These are phyloP conservation scores for Puntigrus tetrazona DNA, from an alignment of 2,113 vertebrate species.

Conservation along the genomic window DNA sequence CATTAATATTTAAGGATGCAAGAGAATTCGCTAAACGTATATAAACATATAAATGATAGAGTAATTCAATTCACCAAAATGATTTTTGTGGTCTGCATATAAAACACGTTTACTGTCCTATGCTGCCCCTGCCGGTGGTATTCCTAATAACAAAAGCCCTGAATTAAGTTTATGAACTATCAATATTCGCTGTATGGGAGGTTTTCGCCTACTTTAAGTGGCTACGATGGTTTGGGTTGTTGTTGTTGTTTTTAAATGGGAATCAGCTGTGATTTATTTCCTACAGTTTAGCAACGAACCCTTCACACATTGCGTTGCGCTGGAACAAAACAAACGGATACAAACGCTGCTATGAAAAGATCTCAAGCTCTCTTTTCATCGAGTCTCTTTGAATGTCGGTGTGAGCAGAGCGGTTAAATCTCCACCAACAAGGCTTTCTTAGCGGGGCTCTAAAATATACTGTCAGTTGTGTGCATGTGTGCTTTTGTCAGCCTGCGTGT, in stretches of 20 bases:
- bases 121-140: slow-evolving; percentile 68
- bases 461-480: slow-evolving; percentile 45
- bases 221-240: too few species aligned
- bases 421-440: slow-evolving; percentile 17
- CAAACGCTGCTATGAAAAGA: slow-evolving; percentile 30
- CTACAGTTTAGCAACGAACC: not conserved
- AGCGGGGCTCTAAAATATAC: slow-evolving; percentile 11
- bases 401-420: slow-evolving; percentile 31
- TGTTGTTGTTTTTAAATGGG: not conserved
- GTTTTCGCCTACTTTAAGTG: not conserved
- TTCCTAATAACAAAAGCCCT: slow-evolving; percentile 49
- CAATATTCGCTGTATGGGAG: not conserved
- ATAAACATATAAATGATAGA: not conserved
- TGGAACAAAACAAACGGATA: slow-evolving; percentile 35
- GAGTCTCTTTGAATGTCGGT: slow-evolving; percentile 35
- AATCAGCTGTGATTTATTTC: not conserved
- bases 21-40: not conserved
- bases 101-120: slow-evolving; percentile 15
- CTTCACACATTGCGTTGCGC: not conserved
- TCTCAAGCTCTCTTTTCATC: slow-evolving; percentile 41
- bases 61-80: not conserved
- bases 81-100: not conserved
- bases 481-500: slow-evolving; percentile 37
- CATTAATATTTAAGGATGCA: not conserved
- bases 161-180: not conserved